phyloP scores from a whole-genome alignment of 35 echinoderm and acorn worm species.

The Nesometra sesokonis region DNA sequence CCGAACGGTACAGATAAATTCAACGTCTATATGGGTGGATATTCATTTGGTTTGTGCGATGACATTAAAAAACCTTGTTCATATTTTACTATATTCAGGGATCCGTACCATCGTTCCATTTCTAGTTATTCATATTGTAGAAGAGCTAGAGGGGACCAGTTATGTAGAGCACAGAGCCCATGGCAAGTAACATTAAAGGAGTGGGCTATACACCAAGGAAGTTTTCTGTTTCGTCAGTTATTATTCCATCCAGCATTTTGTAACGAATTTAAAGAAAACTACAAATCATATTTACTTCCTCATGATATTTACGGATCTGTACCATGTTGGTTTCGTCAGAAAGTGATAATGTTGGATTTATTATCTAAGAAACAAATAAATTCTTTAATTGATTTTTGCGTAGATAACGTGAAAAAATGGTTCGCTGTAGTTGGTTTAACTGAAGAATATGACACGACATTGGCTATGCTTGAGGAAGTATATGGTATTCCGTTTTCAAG shows the following conservation, averaged over 20 bases:
- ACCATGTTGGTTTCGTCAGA: constrained; percentile 86
- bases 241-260: constrained; percentile 70
- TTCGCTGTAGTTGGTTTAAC: constrained; percentile 77
- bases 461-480: constrained; percentile 59
- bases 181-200: constrained; percentile 54
- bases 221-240: constrained; percentile 84
- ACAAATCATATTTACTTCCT: not conserved
- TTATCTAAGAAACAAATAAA: constrained; percentile 23
- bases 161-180: constrained; percentile 56
- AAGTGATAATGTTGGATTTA: constrained; percentile 39
- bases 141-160: constrained; percentile 55
- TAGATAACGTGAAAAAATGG: constrained; percentile 66
- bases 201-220: constrained; percentile 84
- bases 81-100: constrained; percentile 80
- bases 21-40: constrained; percentile 72
- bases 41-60: constrained; percentile 85
- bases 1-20: not conserved
- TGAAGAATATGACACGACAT: constrained; percentile 67
- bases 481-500: constrained; percentile 54
- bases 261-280: constrained; percentile 33
- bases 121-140: constrained; percentile 81
- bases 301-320: constrained; percentile 19
- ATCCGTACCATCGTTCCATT: constrained; percentile 78
- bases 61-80: constrained; percentile 45
- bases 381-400: constrained; percentile 30